Conservation (phyloP, 2,888 invertebrate species). For the Acleris sparsana region DNA sequence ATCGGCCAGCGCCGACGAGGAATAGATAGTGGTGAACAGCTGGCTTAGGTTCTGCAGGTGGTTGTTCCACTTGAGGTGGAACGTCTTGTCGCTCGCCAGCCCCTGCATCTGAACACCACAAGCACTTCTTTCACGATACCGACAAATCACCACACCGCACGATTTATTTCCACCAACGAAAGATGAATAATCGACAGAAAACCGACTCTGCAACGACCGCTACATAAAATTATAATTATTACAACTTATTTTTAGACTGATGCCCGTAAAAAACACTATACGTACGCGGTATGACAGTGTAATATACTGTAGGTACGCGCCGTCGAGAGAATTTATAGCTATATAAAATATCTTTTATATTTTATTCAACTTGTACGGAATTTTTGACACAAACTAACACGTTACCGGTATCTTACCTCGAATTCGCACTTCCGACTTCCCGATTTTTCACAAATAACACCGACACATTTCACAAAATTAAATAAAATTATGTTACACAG, state of each 20-base stretch:
- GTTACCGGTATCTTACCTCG: constrained; percentile 74
- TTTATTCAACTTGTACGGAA: constrained; percentile 61
- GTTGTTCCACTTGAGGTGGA: constrained; percentile 89
- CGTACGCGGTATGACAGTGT: constrained; percentile 84
- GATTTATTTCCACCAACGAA: constrained; percentile 44
- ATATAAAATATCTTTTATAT: constrained; percentile 76
- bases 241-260: constrained; percentile 84
- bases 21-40: constrained; percentile 87
- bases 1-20: constrained; percentile 87
- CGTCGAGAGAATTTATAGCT: constrained; percentile 80
- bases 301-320: constrained; percentile 82
- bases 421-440: constrained; percentile 74
- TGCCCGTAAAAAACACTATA: constrained; percentile 84
- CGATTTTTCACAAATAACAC: constrained; percentile 81
- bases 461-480: constrained; percentile 83
- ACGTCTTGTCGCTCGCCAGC: constrained; percentile 86
- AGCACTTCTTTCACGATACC: constrained; percentile 59
- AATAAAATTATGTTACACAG: constrained; percentile 84
- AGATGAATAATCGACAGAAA: constrained; percentile 77
- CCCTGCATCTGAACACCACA: constrained; percentile 82
- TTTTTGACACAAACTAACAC: constrained; percentile 66
- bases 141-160: constrained; percentile 72
- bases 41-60: constrained; percentile 88
- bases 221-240: constrained; percentile 84
- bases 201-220: constrained; percentile 80